phyloP scores from a whole-genome alignment of 2,797 vertebrate genomes.

The Myotis findleyi region DNA sequence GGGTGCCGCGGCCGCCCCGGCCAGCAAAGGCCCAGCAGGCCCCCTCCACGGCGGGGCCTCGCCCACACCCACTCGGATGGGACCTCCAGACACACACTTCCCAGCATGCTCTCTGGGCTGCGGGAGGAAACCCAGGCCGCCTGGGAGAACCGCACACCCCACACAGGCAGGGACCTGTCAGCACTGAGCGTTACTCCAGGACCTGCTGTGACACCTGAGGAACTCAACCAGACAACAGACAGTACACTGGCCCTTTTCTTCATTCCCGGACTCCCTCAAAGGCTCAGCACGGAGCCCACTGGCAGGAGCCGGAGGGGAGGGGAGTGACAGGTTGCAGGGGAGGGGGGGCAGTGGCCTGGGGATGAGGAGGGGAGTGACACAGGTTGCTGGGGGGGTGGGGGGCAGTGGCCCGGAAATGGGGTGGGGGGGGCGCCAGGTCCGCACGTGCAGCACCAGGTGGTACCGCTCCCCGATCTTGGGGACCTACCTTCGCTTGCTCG shows the following conservation, averaged over 20 bases:
- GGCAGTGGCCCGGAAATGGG: not conserved
- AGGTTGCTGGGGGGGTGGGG: not conserved
- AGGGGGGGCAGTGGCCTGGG: too few species aligned
- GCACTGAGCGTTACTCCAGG: not conserved
- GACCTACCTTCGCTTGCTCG: constrained; percentile 95
- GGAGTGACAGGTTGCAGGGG: too few species aligned
- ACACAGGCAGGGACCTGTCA: not conserved
- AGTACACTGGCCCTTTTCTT: not conserved
- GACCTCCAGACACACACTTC: not conserved
- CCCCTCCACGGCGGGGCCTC: too few species aligned
- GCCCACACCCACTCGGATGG: not conserved
- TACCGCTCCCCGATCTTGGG: not conserved
- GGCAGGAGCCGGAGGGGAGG: not conserved
- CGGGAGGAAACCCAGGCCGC: not conserved
- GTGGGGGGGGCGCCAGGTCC: accelerated
- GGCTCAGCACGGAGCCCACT: not conserved
- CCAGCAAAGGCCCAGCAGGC: not conserved
- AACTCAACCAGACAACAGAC: not conserved
- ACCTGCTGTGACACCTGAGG: not conserved
- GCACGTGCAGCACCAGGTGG: accelerated
- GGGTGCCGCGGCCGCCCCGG: not conserved
- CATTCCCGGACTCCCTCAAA: not conserved
- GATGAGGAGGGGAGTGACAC: accelerated
- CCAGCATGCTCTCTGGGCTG: too few species aligned
- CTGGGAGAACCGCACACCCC: not conserved